Evolutionary conservation across 2,113 vertebrate species (phyloP), one percentile per base, ranked within the genome.

Genomic region (Craseonycteris thonglongyai): DNA sequence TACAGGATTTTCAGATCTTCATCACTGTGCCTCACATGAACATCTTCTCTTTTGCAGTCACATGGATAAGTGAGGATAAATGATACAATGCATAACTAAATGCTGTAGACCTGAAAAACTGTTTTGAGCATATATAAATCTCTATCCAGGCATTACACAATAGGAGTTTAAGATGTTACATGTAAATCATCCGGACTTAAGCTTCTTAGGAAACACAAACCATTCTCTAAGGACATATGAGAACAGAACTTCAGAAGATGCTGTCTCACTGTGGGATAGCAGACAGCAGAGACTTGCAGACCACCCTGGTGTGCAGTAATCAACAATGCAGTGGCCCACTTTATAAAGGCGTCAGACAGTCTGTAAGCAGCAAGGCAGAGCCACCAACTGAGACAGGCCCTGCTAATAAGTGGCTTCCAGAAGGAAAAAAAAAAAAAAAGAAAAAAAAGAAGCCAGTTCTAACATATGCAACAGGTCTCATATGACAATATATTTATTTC

Each of bases 301-400:
- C 95, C 96, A 96, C 6, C 18, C 91, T 97, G 96, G 93, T 97
- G 97, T 76, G 91, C 59, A 96, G 90, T 63, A 98, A 98, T 98
- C 97, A 98, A 97, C 97, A 96, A 88, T 88, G 90, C 90, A 90
- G 76, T 94, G 94, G 93, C 87, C 85, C 94, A 95, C 95, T 96
- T 97, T 96, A 95, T 92, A 85, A 96, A 95, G 96, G 96, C 95
- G 93, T 96, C 96, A 97, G 96, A 90, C 96, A 96, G 97, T 97
- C 96, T 97, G 94, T 97, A 94, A 97, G 95, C 94, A 93, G 94
- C 96, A 96, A 93, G 83, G 71, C 96, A 96, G 74, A 92, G 84
- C 82, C 86, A 97, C 94, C 89, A 92, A 91, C 75, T 28, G 86
- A 96, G 94, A 97, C 90, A 74, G 76, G 76, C 69, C 79, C 65